Evolutionary conservation across 1,140 invertebrate species (phyloP).

Genomic region (Aricia agestis): DNA sequence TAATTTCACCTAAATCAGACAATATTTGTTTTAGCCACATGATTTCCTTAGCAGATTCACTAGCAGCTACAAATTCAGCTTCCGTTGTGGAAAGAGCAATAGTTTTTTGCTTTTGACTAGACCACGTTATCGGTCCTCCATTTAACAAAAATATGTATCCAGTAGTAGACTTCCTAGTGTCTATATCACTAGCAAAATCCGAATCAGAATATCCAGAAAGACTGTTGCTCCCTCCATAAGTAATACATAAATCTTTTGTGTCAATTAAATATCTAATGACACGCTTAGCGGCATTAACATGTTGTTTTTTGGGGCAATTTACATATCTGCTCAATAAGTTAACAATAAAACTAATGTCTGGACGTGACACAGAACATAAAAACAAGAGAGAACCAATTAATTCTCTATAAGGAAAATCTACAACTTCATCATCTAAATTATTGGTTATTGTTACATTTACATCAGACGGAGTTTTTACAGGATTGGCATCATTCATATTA

Average conservation of each 20-base stretch:
- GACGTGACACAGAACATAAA: too few species aligned
- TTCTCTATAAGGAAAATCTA: too few species aligned
- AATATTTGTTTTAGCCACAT: slow-evolving; percentile 28
- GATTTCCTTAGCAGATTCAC: slow-evolving; percentile 24
- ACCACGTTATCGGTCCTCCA: slow-evolving; percentile 26
- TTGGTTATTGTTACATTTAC: too few species aligned
- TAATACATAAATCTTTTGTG: slow-evolving; percentile 27
- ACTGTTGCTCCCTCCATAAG: slow-evolving; percentile 13
- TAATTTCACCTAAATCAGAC: slow-evolving; percentile 10
- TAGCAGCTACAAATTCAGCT: slow-evolving; percentile 27
- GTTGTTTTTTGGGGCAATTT: slow-evolving; percentile 26
- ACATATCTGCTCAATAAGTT: slow-evolving; percentile 30
- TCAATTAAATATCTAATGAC: slow-evolving; percentile 26
- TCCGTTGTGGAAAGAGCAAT: slow-evolving; percentile 26
- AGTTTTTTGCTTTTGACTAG: slow-evolving; percentile 25
- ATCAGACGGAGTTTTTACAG: too few species aligned
- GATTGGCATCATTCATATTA: too few species aligned
- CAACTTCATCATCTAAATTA: too few species aligned
- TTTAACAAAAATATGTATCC: slow-evolving; percentile 27
- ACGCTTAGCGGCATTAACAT: slow-evolving; percentile 27
- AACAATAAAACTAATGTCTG: slow-evolving; percentile 18
- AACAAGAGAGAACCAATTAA: too few species aligned
- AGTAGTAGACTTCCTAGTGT: slow-evolving; percentile 23
- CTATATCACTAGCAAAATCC: slow-evolving; percentile 29
- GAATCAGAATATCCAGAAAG: slow-evolving; percentile 27